Evolutionary conservation across 2,888 invertebrate genomes (phyloP), one percentile per base, ranked within the genome.

Genomic region (Enchytraeus crypticus): DNA sequence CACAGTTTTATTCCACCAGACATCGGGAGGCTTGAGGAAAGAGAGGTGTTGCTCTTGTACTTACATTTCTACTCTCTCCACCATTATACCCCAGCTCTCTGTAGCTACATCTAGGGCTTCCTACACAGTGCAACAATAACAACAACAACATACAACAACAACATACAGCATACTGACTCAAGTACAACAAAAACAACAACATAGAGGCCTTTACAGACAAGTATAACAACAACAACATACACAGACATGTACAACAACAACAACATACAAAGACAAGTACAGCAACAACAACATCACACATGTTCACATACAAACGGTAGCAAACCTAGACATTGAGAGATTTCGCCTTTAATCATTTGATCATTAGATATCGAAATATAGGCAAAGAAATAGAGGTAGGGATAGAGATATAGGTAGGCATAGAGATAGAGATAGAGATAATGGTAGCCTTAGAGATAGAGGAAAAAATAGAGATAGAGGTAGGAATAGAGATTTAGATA

Each of bases 81-180:
- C 61, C 61, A 61, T 61, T 34, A 61, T 61, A 23, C 61, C 61
- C 61, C 61, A 61, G 33, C 55, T 54, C 33, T 63, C 60, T 29
- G 55, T 56, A 26, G 56, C 56, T 29, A 55, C 56, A 21, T 57
- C 60, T 29, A 63, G 51, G 23, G 63, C 56, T 30, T 61, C 53
- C 38, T 54, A 45, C 26, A 60, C 5, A 21, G 5, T 11, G 27
- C 47, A 47, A 11, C 23, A 8, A 47, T 23, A 47, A 8, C 23
- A 1, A 47, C 18, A 21, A 5, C 3, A 2, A 47, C 47, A 47
- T 5, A 3, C 47, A n/a, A 14, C 3, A 1, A 47, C n/a, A 1
- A 47, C 47, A 47, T 11, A 47, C 47, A 47, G 14, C 23, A 46
- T 5, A 46, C 11, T 23, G 5, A 46, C 46, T 23, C 23, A 14